Conservation (phyloP, 2,797 vertebrate species). For the Morus bassanus region DNA sequence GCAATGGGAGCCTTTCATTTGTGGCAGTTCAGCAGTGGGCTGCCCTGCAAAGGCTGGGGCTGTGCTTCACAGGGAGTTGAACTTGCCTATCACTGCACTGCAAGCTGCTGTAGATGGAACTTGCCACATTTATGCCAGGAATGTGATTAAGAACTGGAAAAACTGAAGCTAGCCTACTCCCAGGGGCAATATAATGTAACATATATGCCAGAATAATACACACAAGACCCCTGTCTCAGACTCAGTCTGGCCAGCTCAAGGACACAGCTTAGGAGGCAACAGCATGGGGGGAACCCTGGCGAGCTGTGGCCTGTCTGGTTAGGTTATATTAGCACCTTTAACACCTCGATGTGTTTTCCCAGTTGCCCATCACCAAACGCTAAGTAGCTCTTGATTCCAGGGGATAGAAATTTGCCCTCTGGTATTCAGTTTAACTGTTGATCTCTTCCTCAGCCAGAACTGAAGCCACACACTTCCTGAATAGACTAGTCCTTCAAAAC, state of each 20-base stretch:
- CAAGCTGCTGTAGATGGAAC: not conserved
- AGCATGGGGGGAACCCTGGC: not conserved
- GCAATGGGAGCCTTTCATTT: not conserved
- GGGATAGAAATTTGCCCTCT: not conserved
- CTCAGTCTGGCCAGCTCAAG: not conserved
- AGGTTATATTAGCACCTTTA: not conserved
- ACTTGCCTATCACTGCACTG: not conserved
- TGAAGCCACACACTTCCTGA: not conserved
- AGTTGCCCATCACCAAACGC: not conserved
- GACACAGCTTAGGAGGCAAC: not conserved
- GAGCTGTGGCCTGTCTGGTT: not conserved
- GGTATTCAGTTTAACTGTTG: not conserved
- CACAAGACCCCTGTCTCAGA: conserved; percentile 48
- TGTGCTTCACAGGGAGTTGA: not conserved
- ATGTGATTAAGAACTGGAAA: conserved; percentile 68
- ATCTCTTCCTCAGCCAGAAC: not conserved
- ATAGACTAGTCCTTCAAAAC: not conserved
- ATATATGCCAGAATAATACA: conserved; percentile 37
- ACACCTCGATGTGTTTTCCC: not conserved
- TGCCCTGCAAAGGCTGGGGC: not conserved
- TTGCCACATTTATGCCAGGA: conserved; percentile 67
- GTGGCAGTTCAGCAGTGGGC: not conserved
- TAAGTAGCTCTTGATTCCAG: not conserved
- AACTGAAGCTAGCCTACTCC: conserved; percentile 46
- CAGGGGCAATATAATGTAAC: conserved; percentile 34